Evolutionary conservation across 2,888 invertebrate species (phyloP).

Genomic region (Volucella inflata): DNA sequence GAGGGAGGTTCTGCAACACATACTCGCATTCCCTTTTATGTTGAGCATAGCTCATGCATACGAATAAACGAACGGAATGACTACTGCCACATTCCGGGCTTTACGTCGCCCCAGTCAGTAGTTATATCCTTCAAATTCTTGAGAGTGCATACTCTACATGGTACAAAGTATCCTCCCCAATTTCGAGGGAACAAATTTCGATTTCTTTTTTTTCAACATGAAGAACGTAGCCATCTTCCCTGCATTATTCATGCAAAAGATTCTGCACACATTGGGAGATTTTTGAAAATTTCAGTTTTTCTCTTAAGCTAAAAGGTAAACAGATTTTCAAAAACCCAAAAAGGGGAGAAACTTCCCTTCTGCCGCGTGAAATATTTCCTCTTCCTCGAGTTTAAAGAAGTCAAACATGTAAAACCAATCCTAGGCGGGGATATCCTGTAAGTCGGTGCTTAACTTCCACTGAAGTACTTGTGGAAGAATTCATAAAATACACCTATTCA

Average conservation of each 20-base stretch:
- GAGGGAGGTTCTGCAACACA: background rate
- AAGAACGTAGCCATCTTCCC: conserved; percentile 16
- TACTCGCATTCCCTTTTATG: conserved; percentile 4
- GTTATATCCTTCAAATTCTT: conserved; percentile 39
- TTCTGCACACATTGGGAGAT: conserved; percentile 51
- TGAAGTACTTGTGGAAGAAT: background rate
- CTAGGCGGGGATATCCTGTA: background rate
- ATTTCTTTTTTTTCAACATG: conserved; percentile 7
- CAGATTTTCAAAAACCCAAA: conserved; percentile 35
- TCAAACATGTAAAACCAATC: conserved; percentile 33
- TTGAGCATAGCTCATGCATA: conserved; percentile 36
- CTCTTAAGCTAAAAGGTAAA: conserved; percentile 49
- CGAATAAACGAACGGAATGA: conserved; percentile 22
- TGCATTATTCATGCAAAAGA: conserved; percentile 53
- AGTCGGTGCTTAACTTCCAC: conserved; percentile 8
- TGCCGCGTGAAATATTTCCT: background rate
- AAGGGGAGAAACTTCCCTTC: conserved; percentile 15
- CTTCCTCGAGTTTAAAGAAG: background rate
- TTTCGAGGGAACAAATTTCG: background rate
- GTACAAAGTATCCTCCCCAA: too few relatives aligned
- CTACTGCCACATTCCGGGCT: conserved; percentile 11
- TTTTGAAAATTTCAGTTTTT: conserved; percentile 22
- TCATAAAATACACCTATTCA: background rate
- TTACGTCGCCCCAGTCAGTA: conserved; percentile 14
- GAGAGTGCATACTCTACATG: conserved; percentile 39